Evolutionary conservation across 2,113 vertebrate species (phyloP).

Genomic region (Dolichotis patagonum): DNA sequence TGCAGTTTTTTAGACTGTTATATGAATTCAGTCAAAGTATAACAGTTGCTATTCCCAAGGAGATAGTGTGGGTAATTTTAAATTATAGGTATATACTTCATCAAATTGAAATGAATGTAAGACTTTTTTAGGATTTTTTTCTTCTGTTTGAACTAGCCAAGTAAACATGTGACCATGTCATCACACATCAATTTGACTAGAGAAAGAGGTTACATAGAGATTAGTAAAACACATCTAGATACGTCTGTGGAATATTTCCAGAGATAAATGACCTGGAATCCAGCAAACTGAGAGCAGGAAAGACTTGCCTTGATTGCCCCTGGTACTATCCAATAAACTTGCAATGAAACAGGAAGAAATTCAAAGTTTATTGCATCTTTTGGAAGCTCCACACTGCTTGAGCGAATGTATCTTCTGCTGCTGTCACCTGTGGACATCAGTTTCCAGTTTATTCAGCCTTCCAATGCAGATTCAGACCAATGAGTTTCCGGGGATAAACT

Average conservation of each 20-base stretch:
- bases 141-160: neutral
- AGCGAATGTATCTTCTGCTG: neutral
- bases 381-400: neutral
- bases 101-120: neutral
- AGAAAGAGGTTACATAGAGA: neutral
- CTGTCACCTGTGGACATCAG: neutral
- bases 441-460: neutral
- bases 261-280: neutral
- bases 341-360: neutral
- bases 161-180: neutral
- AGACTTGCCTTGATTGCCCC: neutral
- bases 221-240: neutral
- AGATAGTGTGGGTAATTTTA: neutral
- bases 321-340: neutral
- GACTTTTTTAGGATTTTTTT: slow-evolving; percentile 13
- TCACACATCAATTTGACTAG: neutral
- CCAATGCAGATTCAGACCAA: neutral
- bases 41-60: neutral
- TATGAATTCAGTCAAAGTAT: neutral
- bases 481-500: neutral
- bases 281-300: neutral
- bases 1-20: neutral
- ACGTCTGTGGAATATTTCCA: neutral
- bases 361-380: neutral
- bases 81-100: neutral